Evolutionary conservation across 2,888 invertebrate species (phyloP).

Genomic region (Volucella zonaria): DNA sequence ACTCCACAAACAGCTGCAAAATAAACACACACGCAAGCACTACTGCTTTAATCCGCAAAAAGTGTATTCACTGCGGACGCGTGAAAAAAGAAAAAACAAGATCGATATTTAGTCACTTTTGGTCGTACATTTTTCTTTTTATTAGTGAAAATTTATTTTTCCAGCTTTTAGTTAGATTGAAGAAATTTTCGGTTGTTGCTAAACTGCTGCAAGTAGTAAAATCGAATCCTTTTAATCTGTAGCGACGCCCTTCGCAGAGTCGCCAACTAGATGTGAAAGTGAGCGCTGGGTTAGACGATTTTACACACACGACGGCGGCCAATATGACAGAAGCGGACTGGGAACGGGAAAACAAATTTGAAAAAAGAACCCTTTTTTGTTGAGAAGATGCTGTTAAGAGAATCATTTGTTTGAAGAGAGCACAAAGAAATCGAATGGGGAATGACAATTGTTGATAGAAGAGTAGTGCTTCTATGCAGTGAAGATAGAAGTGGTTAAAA

Average conservation of each 20-base stretch:
- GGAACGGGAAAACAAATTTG: conserved; percentile 11
- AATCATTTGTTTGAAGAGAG: not conserved
- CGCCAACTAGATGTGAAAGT: conserved; percentile 69
- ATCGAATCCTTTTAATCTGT: conserved; percentile 43
- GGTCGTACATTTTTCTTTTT: conserved; percentile 38
- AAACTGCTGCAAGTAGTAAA: conserved; percentile 14
- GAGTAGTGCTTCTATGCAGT: not conserved
- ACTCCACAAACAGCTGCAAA: conserved; percentile 67
- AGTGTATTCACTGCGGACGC: conserved; percentile 62
- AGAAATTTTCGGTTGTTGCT: conserved; percentile 17
- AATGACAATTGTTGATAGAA: conserved; percentile 36
- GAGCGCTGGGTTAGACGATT: conserved; percentile 51
- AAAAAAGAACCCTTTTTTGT: not conserved
- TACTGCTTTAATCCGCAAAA: conserved; percentile 46
- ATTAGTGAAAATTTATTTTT: conserved; percentile 8
- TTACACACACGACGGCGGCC: conserved; percentile 51
- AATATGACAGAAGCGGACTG: not conserved
- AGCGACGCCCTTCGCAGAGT: conserved; percentile 71
- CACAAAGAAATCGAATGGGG: conserved; percentile 19
- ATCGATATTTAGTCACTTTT: conserved; percentile 53
- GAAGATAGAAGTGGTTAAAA: too few relatives aligned
- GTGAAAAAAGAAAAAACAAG: conserved; percentile 61
- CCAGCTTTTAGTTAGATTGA: conserved; percentile 5
- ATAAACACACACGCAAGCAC: conserved; percentile 61
- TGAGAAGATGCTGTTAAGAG: conserved; percentile 42